Conservation (phyloP, 2,113 vertebrate genomes). For the Catharus bicknelli region DNA sequence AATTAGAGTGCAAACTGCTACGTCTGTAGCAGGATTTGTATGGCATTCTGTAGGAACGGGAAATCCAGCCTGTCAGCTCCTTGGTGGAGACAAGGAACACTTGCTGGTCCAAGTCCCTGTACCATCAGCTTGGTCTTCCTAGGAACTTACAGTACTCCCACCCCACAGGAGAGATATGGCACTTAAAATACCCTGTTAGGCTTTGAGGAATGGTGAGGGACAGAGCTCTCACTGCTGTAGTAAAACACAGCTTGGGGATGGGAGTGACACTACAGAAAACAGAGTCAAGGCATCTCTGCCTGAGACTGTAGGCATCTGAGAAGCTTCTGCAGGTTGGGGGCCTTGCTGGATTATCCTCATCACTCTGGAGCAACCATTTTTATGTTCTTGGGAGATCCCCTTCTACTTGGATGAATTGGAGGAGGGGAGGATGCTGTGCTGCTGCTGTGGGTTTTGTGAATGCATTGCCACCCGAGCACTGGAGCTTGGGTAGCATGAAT, state of each 20-base stretch:
- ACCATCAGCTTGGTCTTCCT: not conserved
- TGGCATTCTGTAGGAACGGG: not conserved
- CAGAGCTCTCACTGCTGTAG: not conserved
- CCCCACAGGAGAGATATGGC: not conserved
- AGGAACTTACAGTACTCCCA: not conserved
- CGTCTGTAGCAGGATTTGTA: not conserved
- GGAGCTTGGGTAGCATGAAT: accelerated
- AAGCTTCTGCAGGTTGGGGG: accelerated
- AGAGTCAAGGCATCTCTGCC: not conserved
- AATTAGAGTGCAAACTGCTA: not conserved
- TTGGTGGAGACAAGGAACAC: not conserved
- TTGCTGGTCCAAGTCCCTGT: not conserved
- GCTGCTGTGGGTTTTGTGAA: not conserved
- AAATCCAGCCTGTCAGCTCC: not conserved
- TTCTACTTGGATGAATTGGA: not conserved
- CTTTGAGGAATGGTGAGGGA: not conserved
- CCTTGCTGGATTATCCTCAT: not conserved
- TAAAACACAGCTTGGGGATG: not conserved
- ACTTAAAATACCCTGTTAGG: not conserved
- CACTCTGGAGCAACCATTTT: not conserved
- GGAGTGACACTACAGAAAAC: not conserved
- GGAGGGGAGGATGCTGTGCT: not conserved
- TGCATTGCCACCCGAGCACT: accelerated
- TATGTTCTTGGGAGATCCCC: not conserved
- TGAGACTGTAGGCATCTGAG: not conserved